Conservation (phyloP, 2,888 invertebrate genomes). For the Cryptocephalus primarius region DNA sequence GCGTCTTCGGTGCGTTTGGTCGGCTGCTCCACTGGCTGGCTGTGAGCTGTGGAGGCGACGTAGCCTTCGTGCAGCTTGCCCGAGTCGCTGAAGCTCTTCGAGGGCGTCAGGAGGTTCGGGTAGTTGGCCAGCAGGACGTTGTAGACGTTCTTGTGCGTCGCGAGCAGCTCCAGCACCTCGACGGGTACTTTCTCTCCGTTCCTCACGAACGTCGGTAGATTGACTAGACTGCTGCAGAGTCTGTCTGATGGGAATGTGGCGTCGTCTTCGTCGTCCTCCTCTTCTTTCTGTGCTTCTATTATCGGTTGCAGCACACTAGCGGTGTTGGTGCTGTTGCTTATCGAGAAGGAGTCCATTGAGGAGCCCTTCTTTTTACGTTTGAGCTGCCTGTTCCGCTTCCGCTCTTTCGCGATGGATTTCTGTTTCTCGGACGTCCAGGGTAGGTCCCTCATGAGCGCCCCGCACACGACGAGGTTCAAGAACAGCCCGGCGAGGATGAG, state of each 20-base stretch:
- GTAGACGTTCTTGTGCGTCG: slow-evolving; percentile 57
- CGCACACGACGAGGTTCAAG: slow-evolving; percentile 71
- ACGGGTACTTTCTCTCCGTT: slow-evolving; percentile 67
- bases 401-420: slow-evolving; percentile 50
- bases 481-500: slow-evolving; percentile 72
- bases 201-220: slow-evolving; percentile 72
- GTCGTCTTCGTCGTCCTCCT: slow-evolving; percentile 18
- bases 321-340: slow-evolving; percentile 55
- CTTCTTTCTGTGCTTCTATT: slow-evolving; percentile 33
- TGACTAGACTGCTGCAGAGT: slow-evolving; percentile 69
- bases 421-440: slow-evolving; percentile 54
- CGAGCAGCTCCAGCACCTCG: slow-evolving; percentile 64
- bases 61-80: slow-evolving; percentile 39
- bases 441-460: slow-evolving; percentile 68
- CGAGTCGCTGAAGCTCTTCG: slow-evolving; percentile 62
- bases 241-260: slow-evolving; percentile 34
- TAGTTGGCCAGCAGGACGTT: slow-evolving; percentile 64
- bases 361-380: slow-evolving; percentile 45
- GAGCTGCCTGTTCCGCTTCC: slow-evolving; percentile 48
- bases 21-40: slow-evolving; percentile 29
- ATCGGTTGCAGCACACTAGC: slow-evolving; percentile 45
- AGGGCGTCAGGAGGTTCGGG: slow-evolving; percentile 59
- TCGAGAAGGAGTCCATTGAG: slow-evolving; percentile 62
- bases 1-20: slow-evolving; percentile 37
- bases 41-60: slow-evolving; percentile 21